A percentile compares a stretch with the other conserved stretches of the same genome.
phyloP scores from a whole-genome alignment of 2,797 vertebrate genomes.

The Arctocebus calabarensis region DNA sequence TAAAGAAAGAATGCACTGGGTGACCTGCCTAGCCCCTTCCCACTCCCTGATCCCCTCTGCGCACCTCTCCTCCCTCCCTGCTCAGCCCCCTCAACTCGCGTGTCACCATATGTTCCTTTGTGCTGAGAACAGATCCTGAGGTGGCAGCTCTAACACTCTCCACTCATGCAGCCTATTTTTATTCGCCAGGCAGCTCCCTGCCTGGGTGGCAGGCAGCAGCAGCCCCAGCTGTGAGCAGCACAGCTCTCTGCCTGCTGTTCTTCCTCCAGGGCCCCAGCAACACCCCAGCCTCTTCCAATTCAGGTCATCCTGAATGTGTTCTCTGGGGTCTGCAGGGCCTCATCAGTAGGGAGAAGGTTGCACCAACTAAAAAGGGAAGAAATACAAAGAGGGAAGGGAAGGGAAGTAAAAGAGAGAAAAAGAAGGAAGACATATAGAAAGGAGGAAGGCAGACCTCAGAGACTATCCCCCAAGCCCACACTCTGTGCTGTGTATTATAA shows the following conservation, averaged over 20 bases:
- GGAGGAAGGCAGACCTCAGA: not conserved
- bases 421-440: not conserved
- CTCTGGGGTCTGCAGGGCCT: not conserved
- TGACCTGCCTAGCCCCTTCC: not conserved
- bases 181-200: conserved; percentile 76
- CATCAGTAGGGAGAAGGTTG: not conserved
- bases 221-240: conserved; percentile 81
- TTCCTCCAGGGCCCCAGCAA: not conserved
- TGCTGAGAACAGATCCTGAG: conserved; percentile 80
- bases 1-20: not conserved
- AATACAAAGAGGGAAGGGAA: not conserved
- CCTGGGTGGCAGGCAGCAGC: conserved; percentile 70
- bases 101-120: conserved; percentile 83
- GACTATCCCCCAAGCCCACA: not conserved
- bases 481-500: not conserved
- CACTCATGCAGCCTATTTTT: conserved; percentile 85
- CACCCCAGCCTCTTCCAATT: not conserved
- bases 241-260: conserved; percentile 73
- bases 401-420: not conserved
- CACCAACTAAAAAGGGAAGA: not conserved
- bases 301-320: too few species aligned
- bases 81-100: not conserved
- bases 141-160: conserved; percentile 84
- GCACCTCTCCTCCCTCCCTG: accelerated
- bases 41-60: not conserved